Conservation (phyloP, 2,888 invertebrate genomes). For the Epinotia bilunana region DNA sequence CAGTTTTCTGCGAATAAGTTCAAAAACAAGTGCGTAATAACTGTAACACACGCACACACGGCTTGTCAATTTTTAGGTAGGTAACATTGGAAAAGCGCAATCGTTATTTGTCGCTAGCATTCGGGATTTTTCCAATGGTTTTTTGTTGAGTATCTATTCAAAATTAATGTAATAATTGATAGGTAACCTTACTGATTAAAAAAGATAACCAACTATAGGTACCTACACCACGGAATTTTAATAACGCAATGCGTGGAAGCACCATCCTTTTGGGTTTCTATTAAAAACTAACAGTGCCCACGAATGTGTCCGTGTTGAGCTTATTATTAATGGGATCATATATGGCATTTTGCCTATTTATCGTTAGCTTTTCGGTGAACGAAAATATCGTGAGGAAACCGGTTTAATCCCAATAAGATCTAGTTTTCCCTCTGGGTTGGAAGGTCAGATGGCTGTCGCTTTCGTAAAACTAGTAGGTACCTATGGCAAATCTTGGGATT, state of each 20-base stretch:
- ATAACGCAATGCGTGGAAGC: neutral
- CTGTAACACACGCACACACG: neutral
- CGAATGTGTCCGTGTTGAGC: no score
- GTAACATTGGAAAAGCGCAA: slow-evolving; percentile 16
- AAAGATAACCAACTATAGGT: neutral
- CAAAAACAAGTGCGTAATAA: slow-evolving; percentile 18
- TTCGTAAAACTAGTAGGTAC: no score
- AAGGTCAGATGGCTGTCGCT: no score
- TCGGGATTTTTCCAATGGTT: neutral
- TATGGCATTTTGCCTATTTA: no score
- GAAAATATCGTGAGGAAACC: no score
- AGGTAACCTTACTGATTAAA: neutral
- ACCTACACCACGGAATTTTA: neutral
- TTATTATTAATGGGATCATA: no score
- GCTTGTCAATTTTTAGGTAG: neutral
- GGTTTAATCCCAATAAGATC: no score
- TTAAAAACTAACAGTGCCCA: no score
- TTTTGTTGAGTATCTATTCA: neutral
- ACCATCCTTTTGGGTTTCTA: neutral
- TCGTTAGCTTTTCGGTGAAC: no score
- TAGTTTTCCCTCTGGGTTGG: no score
- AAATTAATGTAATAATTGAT: neutral
- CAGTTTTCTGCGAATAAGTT: slow-evolving; percentile 4
- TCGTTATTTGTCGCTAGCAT: neutral
- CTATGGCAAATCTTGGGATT: no score